Base-by-base conservation (phyloP, 92 coral and sea anemone genomes). In the Paramuricea clavata region DNA sequence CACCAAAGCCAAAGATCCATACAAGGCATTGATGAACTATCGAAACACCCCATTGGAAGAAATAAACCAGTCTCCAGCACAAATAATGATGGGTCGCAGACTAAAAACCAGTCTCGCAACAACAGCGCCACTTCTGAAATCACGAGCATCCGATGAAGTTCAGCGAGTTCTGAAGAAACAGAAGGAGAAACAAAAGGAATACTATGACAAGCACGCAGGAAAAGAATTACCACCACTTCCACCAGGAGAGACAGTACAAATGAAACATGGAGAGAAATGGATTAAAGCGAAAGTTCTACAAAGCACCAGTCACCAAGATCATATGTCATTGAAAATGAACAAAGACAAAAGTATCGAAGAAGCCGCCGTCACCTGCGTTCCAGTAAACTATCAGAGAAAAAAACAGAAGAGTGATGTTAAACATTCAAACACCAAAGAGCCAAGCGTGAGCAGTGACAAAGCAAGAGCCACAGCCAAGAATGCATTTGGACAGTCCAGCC, bases 171-270 rank as follows among this genome's bases (percentile, higher is more conserved):
- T 80, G 19, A 81, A 82, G n/a, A n/a, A n/a, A n/a, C n/a, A n/a
- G n/a, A n/a, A n/a, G n/a, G n/a, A n/a, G n/a, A n/a, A n/a, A n/a
- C 91, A 87, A 61, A 90, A 90, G 71, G 9, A 49, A 27, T 23
- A 84, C 41, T 87, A 88, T 60, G 92, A 88, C 87, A 81, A 81
- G 78, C 81, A 27, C 54, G 33, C 49, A 5, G 75, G 76, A n/a
- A n/a, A n/a, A n/a, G n/a, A n/a, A n/a, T n/a, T n/a, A n/a, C n/a
- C n/a, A n/a, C n/a, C n/a, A n/a, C n/a, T n/a, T n/a, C 69, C n/a
- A 61, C 64, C 88, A n/a, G 93, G 89, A 33, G 93, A 91, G 43
- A 33, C 80, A 36, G 93, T 91, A 12, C 54, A 56, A 74, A 47
- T 47, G 52, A 47, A 15, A 15, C 52, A 47, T 47, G 17, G 25